Base-by-base conservation (phyloP, 64 coral and sea anemone genomes). In the Porites lutea region DNA sequence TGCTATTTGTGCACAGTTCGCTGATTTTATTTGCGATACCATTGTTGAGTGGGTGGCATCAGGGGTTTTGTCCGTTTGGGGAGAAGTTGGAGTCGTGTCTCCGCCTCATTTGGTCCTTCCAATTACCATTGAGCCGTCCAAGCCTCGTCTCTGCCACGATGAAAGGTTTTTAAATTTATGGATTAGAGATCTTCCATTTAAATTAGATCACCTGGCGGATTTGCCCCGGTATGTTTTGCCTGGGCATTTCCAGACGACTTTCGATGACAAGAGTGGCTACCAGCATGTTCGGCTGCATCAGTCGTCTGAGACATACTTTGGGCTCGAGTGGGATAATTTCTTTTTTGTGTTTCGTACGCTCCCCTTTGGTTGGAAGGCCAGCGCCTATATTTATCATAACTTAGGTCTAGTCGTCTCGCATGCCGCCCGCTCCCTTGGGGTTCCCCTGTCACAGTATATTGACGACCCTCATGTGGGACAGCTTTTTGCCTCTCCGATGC, bases 381-480 rank as follows among this genome's bases (percentile, higher is more conserved):
- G 53, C 53, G 53, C 53, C 53, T 55, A 37, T 11, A 55, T 55
- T 11, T 11, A 55, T 11, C 53, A 55, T 11, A 55, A 55, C 2
- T 11, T 55, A 5, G 53, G 53, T 55, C 5, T 55, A 5, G 53
- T 55, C 53, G 10, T 55, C 10, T 55, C 5, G 53, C 53, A 55
- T 11, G 53, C 53, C 10, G 53, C 53, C 2, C 53, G 53, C 53
- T 55, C 53, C 5, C 53, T 55, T 55, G 53, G 53, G 53, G 53
- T 11, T 12, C 14, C 59, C 19, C 13, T 83, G 27, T 14, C 80
- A 45, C 60, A 65, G 47, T 49, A 67, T 65, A 18, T 55, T 5
- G 80, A 83, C 14, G 37, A 83, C 80, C 80, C 43, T 48, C 80
- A 67, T 48, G 80, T 65, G 60, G 59, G 59, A 19, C 80, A 83